A percentile compares a stretch with the other conserved stretches of the same genome.
Conservation (phyloP, 2,888 invertebrate genomes). For the Stenichneumon culpator region DNA sequence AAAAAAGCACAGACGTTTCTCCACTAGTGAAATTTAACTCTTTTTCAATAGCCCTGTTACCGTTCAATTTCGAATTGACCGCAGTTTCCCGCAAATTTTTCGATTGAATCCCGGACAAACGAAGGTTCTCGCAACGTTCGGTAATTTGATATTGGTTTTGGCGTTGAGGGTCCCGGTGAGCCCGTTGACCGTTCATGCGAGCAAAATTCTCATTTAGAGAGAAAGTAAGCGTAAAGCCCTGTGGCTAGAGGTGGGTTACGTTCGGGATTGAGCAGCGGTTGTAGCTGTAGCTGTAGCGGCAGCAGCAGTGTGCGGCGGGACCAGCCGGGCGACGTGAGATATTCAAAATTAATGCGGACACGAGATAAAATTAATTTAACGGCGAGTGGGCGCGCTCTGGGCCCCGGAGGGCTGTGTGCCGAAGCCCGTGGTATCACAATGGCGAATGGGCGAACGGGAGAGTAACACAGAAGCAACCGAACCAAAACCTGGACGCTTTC, state of each 20-base stretch:
- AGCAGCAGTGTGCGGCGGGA: conserved; percentile 3
- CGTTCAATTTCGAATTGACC: background rate
- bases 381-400: conserved; percentile 78
- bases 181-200: conserved; percentile 40
- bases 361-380: conserved; percentile 85
- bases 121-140: background rate
- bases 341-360: conserved; percentile 82
- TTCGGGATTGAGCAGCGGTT: background rate
- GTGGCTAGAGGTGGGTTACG: conserved; percentile 41
- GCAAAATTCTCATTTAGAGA: conserved; percentile 67
- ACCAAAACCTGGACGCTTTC: conserved; percentile 67
- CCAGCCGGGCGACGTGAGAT: conserved; percentile 60
- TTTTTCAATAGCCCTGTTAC: background rate
- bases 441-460: conserved; percentile 77
- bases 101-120: background rate
- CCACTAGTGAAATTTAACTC: background rate
- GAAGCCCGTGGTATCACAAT: conserved; percentile 83
- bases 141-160: conserved; percentile 34
- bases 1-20: background rate
- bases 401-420: conserved; percentile 81
- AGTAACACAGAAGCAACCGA: conserved; percentile 73
- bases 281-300: background rate
- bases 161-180: conserved; percentile 34
- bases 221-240: conserved; percentile 67
- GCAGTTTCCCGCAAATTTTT: background rate